Base-by-base conservation (phyloP, 2,888 invertebrate species). In the Callosobruchus maculatus region DNA sequence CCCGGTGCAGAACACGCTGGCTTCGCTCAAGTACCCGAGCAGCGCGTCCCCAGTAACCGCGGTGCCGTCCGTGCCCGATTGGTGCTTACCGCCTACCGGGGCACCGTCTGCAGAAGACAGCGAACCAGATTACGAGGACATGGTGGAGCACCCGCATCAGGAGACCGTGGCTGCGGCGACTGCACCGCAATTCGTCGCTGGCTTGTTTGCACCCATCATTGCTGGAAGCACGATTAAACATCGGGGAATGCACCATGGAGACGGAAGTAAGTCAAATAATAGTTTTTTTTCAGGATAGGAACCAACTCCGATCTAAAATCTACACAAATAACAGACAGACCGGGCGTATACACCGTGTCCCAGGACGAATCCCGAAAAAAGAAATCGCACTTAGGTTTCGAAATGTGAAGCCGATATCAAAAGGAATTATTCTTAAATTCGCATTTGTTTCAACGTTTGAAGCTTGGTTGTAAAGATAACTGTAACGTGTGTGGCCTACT, bases 91-190 rank as follows among this genome's bases (percentile, higher is more conserved):
- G 1, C 49, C 49, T 49, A 7, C 84, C 82, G 76, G 71, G 49
- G n/a, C 85, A 84, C 79, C 85, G 84, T 75, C 81, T 80, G 74
- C 78, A 76, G 69, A 80, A 80, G 73, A 80, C 81, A 75, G 85
- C 85, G 73, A 82, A 82, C 77, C 86, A 83, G 77, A 87, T 18
- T 49, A 49, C 49, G 49, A 49, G 49, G 49, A 49, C 5, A 13
- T 87, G 87, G 85, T 87, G 21, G 87, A 86, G 79, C 86, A 85
- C 76, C 82, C 86, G 74, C 80, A 82, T 67, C 84, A 83, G 74
- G 83, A 83, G 74, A 71, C 74, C 72, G 49, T 49, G 49, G 75
- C 78, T 69, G 76, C 78, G 66, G 74, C 79, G 72, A 70, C 77
- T 70, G 80, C 76, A 70, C 81, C 74, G 74, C 79, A 80, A 76